Conservation (phyloP, 2,888 invertebrate genomes). For the Chirona hameri region DNA sequence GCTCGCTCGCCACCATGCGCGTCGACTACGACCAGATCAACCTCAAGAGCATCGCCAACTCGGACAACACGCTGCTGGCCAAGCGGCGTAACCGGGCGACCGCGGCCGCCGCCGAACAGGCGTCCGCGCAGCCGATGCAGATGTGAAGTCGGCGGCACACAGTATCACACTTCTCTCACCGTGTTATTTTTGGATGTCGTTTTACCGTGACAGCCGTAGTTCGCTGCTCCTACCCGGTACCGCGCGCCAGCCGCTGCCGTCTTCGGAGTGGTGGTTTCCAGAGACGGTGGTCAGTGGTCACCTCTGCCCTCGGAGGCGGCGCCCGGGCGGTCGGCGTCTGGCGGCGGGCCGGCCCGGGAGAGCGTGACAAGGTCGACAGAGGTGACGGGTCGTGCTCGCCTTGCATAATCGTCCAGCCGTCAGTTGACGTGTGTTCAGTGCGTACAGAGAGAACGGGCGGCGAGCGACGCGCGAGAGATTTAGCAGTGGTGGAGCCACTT, state of each 20-base stretch:
- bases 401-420: neutral
- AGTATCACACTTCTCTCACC: neutral
- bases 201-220: neutral
- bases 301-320: neutral
- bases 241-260: neutral
- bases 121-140: neutral
- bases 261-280: neutral
- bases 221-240: neutral
- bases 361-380: neutral
- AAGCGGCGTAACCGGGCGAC: slow-evolving; percentile 58
- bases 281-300: neutral
- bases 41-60: slow-evolving; percentile 86
- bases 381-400: neutral
- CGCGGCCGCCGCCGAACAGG: slow-evolving; percentile 23
- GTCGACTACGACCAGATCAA: slow-evolving; percentile 94
- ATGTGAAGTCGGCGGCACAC: neutral
- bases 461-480: no score
- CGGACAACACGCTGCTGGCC: slow-evolving; percentile 86
- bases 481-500: no score
- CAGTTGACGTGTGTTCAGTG: neutral
- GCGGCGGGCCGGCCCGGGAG: neutral
- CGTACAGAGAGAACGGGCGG: no score
- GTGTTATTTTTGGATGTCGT: slow-evolving; percentile 22
- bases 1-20: slow-evolving; percentile 95
- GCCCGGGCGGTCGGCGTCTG: neutral